Evolutionary conservation across 2,888 invertebrate genomes (phyloP).

Genomic region (Tipula helvola): DNA sequence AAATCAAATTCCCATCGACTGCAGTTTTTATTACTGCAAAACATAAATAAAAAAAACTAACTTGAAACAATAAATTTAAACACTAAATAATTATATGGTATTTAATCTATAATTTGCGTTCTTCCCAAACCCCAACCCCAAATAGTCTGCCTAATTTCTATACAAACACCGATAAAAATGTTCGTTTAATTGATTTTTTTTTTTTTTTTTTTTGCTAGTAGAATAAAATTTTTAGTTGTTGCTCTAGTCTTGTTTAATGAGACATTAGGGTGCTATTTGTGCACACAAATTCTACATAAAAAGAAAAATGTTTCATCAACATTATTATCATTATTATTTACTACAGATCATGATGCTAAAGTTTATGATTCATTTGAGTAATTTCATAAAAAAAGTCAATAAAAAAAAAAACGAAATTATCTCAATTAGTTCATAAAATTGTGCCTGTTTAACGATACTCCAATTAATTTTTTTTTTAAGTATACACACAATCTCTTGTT

Average conservation of each 20-base stretch:
- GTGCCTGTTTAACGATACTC: not conserved
- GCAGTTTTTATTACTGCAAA: not conserved
- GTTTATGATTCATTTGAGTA: not conserved
- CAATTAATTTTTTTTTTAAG: not conserved
- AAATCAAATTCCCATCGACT: no score
- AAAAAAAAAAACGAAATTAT: not conserved
- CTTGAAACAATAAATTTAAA: not conserved
- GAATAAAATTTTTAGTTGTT: not conserved
- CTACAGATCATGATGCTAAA: not conserved
- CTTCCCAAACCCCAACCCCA: not conserved
- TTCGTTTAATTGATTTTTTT: not conserved
- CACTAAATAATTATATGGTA: not conserved
- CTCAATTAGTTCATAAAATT: not conserved
- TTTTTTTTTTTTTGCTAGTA: not conserved
- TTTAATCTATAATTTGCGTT: not conserved
- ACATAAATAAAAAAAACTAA: not conserved
- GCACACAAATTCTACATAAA: not conserved
- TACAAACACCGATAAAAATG: not conserved
- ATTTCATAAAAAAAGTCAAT: not conserved
- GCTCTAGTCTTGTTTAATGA: not conserved
- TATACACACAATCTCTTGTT: not conserved
- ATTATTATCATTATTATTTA: not conserved
- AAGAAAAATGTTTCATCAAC: not conserved
- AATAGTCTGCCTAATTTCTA: not conserved
- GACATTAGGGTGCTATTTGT: not conserved